Base-by-base conservation (phyloP, 2,797 vertebrate genomes). In the Glyptemys insculpta region DNA sequence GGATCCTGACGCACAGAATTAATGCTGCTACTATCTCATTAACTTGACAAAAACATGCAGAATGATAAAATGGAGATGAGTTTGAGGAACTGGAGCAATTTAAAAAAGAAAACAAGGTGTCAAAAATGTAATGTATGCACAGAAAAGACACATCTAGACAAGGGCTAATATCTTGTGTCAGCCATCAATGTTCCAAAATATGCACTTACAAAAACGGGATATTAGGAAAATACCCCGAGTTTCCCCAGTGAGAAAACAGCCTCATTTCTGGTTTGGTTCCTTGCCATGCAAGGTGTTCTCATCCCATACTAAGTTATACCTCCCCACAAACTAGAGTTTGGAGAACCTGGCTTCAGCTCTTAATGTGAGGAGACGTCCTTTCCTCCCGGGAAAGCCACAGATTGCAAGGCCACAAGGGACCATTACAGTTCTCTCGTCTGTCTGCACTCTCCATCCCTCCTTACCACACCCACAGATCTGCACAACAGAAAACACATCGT, bases 381-480 rank as follows among this genome's bases (percentile, higher is more conserved):
- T 0, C 5, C 23, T 41, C 37, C 37, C 7, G 37, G 10, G 37
- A 41, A 12, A 18, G 5, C 34, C 1, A 25, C 57, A 41, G 80
- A 44, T 37, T 2, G 3, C 11, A 29, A 37, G 37, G 8, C 9
- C n/a, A 31, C 10, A 1, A 25, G 49, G 6, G 79, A 23, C n/a
- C 0, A 2, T 18, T 7, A 8, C 31, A n/a, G 3, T 0, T 0
- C 0, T 0, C 16, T 15, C 50, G 2, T n/a, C 96, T 97, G 94
- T 86, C 95, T 91, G 56, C 6, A n/a, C 94, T 91, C 91, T 84
- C 90, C 92, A n/a, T 37, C 95, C 19, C 92, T 87, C 90, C 88
- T 87, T 88, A 91, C 91, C 89, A 86, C 94, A 91, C 93, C 90
- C 93, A 86, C 87, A 94, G 96, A 96, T 95, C 89, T 95, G 93